Evolutionary conservation across 2,888 invertebrate genomes (phyloP).

Genomic region (Drosophila helvetica): DNA sequence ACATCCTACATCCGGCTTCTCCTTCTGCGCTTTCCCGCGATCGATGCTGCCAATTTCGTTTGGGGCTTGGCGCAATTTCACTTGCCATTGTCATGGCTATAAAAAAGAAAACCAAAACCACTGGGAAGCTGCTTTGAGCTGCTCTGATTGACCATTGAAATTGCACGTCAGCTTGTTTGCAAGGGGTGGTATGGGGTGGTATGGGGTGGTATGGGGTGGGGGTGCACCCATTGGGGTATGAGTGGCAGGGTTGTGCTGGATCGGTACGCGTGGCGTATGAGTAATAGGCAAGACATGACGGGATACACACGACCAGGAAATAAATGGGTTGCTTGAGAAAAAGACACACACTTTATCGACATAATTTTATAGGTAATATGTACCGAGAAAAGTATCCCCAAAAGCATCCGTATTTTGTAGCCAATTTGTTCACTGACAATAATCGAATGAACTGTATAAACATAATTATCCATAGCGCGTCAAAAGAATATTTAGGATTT

Average conservation of each 20-base stretch:
- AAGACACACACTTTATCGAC: slow-evolving; percentile 1
- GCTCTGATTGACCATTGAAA: slow-evolving; percentile 78
- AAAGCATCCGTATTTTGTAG: too few species aligned
- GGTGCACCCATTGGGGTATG: neutral
- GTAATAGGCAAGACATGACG: slow-evolving; percentile 64
- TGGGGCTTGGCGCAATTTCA: slow-evolving; percentile 64
- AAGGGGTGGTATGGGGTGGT: neutral
- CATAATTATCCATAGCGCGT: too few species aligned
- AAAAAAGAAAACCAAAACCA: slow-evolving; percentile 39
- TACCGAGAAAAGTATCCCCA: too few species aligned
- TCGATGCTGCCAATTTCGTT: slow-evolving; percentile 63
- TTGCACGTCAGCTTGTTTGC: slow-evolving; percentile 62
- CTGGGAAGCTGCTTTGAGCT: slow-evolving; percentile 50
- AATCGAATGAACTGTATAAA: too few species aligned
- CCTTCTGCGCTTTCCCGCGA: slow-evolving; percentile 14
- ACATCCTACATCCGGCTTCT: neutral
- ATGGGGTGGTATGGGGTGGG: neutral
- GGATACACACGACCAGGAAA: slow-evolving; percentile 13
- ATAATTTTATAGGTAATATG: slow-evolving; percentile 7
- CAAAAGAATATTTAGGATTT: too few species aligned
- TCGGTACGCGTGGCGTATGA: slow-evolving; percentile 66
- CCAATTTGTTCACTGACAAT: too few species aligned
- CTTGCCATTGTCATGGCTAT: slow-evolving; percentile 64
- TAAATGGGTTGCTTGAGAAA: slow-evolving; percentile 32
- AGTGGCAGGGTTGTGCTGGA: slow-evolving; percentile 1